Conservation (phyloP, 2,888 invertebrate species). For the Epinotia bilunana region DNA sequence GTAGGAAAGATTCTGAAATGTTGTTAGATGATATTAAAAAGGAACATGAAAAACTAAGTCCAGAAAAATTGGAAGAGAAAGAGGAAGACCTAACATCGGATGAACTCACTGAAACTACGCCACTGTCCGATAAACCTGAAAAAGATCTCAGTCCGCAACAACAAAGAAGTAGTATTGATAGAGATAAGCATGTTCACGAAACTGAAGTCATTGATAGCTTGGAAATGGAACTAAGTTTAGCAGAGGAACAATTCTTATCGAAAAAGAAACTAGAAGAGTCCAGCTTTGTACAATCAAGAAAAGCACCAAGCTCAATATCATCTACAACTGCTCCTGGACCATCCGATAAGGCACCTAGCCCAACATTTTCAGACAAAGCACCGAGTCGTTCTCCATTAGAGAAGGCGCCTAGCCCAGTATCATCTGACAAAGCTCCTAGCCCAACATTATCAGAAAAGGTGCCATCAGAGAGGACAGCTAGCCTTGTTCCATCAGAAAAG, state of each 20-base stretch:
- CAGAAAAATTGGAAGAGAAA: constrained; percentile 5
- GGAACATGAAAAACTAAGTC: neutral
- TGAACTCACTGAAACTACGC: constrained; percentile 24
- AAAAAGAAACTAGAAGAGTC: neutral
- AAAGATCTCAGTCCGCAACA: constrained; percentile 11
- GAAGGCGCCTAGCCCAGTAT: constrained; percentile 32
- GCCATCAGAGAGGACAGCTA: neutral
- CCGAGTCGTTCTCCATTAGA: constrained; percentile 29
- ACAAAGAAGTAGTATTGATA: neutral
- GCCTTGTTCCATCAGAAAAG: neutral
- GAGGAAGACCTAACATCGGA: constrained; percentile 30
- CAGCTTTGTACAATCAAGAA: constrained; percentile 2
- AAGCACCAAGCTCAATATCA: neutral
- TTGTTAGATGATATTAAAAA: neutral
- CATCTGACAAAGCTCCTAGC: constrained; percentile 22
- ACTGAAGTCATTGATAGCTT: constrained; percentile 1
- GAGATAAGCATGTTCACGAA: neutral
- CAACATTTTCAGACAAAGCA: constrained; percentile 39
- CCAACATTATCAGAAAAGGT: constrained; percentile 24
- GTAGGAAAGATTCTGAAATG: neutral
- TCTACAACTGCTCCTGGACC: neutral
- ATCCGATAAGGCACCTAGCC: constrained; percentile 17
- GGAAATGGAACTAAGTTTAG: constrained; percentile 12
- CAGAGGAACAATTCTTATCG: neutral
- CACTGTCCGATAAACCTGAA: constrained; percentile 23